Base-by-base conservation (phyloP, 2,888 invertebrate species). In the Sialis lutaria region DNA sequence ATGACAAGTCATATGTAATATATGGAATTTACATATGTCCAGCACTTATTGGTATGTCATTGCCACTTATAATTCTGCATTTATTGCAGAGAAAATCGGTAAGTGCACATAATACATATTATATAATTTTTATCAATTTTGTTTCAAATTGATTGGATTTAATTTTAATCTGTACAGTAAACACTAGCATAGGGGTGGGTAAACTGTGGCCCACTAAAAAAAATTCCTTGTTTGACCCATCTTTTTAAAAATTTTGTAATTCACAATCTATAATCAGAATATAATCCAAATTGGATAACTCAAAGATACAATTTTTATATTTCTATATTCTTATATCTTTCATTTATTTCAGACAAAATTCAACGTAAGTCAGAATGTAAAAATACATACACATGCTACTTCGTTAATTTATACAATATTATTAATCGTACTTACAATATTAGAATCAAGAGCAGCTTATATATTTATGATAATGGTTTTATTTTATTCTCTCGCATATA, bases 1-100 rank as follows among this genome's bases (percentile, higher is more conserved):
- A 70, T 53, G 65, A 73, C 2, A 61, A 68, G 50, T 69, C 69
- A 6, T 70, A 68, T 62, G 60, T 77, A 13, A 61, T 77, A 30
- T 56, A 68, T 44, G 67, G 66, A 10, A 53, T 69, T 2, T 69
- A 68, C 51, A 63, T 64, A 42, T 61, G 63, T 48, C 66, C 68
- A 2, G 55, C 63, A 40, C 58, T 63, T 52, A 60, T 64, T 46
- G 61, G 60, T 4, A 49, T 62, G 49, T 60, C 62, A 1, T 6
- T 60, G 39, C 62, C 62, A 39, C 55, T 65, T 46, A 55, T 60
- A 41, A 53, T 53, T 5, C 59, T 47, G 8, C 49, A 54, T 13
- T 46, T 54, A 10, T 53, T 56, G 40, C 50, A 53, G 47, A 51
- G 22, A 7, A 39, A 40, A 46, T 42, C 56, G 52, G 57, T 58